These are phyloP conservation scores for Sitophilus oryzae DNA, from an alignment of 1,140 invertebrate genomes.

Conservation along the genomic window DNA sequence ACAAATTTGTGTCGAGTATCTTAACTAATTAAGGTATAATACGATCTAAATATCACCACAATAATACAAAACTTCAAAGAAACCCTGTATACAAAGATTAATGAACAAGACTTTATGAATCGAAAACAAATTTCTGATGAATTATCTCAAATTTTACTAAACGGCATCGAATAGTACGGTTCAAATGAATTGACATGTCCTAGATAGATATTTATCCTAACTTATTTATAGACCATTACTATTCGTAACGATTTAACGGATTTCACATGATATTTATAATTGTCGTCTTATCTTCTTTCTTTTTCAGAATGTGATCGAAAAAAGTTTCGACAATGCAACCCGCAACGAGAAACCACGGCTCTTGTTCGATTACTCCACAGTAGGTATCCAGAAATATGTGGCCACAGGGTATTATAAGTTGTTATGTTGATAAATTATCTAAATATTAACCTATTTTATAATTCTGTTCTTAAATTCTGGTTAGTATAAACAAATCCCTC, in stretches of 20 bases:
- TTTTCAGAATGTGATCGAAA: slow-evolving; percentile 24
- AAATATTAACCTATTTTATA: too few species aligned
- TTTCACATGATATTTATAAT: not conserved
- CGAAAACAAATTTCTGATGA: not conserved
- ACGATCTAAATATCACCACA: too few species aligned
- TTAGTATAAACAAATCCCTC: too few species aligned
- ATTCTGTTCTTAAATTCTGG: too few species aligned
- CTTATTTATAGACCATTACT: slow-evolving; percentile 17
- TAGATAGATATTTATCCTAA: slow-evolving; percentile 12
- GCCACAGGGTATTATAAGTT: too few species aligned
- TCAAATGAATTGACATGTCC: slow-evolving; percentile 21
- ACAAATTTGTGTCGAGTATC: too few species aligned
- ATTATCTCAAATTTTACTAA: not conserved
- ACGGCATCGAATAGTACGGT: slow-evolving; percentile 3
- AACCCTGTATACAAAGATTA: too few species aligned
- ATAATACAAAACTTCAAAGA: too few species aligned
- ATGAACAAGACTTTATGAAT: too few species aligned
- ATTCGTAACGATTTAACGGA: not conserved
- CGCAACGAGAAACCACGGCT: slow-evolving; percentile 23
- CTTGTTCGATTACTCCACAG: slow-evolving; percentile 36
- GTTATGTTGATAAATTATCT: too few species aligned
- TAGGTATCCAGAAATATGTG: slow-evolving; percentile 16
- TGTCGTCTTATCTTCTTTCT: not conserved
- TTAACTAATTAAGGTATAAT: too few species aligned
- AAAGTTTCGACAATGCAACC: slow-evolving; percentile 1